These are phyloP conservation scores for Nasonia longicornis DNA, from an alignment of 1,140 invertebrate genomes.

Conservation along the genomic window DNA sequence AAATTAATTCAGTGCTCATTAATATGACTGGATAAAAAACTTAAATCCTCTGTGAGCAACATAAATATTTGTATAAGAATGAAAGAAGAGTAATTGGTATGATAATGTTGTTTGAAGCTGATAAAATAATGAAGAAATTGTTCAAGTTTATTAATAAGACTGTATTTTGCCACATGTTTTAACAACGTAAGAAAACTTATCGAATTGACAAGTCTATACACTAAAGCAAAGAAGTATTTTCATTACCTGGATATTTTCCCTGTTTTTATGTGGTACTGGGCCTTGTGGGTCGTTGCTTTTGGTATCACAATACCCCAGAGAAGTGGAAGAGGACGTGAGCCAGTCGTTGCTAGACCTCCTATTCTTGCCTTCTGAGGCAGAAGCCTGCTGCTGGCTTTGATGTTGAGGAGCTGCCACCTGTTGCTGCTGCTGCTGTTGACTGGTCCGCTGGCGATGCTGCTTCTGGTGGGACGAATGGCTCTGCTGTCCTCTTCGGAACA, in stretches of 20 bases:
- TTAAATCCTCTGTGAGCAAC: too few species aligned
- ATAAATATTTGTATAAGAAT: too few species aligned
- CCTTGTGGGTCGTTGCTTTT: constrained; percentile 41
- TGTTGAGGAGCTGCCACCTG: constrained; percentile 69
- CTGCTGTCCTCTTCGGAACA: constrained; percentile 79
- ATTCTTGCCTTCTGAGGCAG: constrained; percentile 39
- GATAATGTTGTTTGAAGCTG: too few species aligned
- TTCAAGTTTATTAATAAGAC: too few species aligned
- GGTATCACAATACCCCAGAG: constrained; percentile 32
- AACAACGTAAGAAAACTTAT: too few species aligned
- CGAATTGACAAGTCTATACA: neutral
- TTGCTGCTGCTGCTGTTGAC: constrained; percentile 70
- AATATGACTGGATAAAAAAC: too few species aligned
- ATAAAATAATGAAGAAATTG: too few species aligned
- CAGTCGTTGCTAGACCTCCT: constrained; percentile 43
- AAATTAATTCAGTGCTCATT: neutral
- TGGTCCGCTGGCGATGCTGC: constrained; percentile 53
- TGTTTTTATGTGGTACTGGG: constrained; percentile 15
- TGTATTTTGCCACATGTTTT: too few species aligned
- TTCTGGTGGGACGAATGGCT: constrained; percentile 64
- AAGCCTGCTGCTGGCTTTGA: constrained; percentile 30
- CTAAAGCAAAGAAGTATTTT: neutral
- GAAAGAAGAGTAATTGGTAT: too few species aligned
- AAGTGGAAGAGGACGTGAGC: constrained; percentile 35
- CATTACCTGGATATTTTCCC: constrained; percentile 24